Evolutionary conservation across 2,888 invertebrate genomes (phyloP), one percentile per base, ranked within the genome.

Genomic region (Vanessa cardui): DNA sequence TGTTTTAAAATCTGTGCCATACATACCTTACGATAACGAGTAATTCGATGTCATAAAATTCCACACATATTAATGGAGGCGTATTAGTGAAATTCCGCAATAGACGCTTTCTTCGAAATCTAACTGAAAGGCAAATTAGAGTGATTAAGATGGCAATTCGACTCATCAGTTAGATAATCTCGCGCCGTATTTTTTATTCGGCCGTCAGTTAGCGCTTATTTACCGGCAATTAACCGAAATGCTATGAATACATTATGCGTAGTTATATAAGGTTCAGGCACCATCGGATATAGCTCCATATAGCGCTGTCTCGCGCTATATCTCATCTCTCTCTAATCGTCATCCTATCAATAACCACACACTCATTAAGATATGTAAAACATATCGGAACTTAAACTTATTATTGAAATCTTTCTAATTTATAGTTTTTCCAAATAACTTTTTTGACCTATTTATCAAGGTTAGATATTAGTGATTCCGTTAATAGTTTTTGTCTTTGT

Each of bases 191-290:
- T 46, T 62, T 62, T 62, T 65, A 62, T 65, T 61, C 46, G 31
- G 47, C 58, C 58, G 61, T 58, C 64, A 62, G 49, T 65, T 61
- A 58, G 50, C 58, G 49, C 59, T 62, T 69, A 69, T 69, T 69
- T 66, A 62, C 59, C 63, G 62, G 59, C 60, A 62, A 63, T 63
- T 62, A 69, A 65, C 50, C 58, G 62, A 69, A 64, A 68, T 64
- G 54, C 49, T 65, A 58, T 69, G 63, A 69, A 69, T 65, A 68
- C 47, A 62, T 65, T 65, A 62, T 76, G 74, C 72, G 76, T 73
- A 44, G 64, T 58, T 56, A 49, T 31, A 46, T 61, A 46, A 47
- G n/a, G 54, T 16, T 16, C 6, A 26, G 20, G 6, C 5, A 54
- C 47, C 60, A 65, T 1, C 39, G 26, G 20, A 26, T 21, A 4